These are phyloP conservation scores for Eubucco bourcierii DNA, from an alignment of 2,113 vertebrate genomes.

Conservation along the genomic window DNA sequence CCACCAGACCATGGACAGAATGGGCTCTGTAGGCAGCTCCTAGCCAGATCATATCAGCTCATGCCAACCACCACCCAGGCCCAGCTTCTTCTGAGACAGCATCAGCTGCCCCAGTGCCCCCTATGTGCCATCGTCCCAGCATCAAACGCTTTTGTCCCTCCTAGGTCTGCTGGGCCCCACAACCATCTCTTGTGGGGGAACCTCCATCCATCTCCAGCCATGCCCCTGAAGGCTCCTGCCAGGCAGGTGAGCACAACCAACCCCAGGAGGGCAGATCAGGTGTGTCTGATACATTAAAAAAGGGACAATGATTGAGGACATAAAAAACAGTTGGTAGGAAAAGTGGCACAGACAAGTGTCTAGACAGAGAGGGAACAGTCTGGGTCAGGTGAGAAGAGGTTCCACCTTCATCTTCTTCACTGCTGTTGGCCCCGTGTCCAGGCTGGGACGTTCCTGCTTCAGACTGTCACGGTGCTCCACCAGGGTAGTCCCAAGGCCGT, in stretches of 20 bases:
- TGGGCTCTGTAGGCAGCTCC: rapidly evolving
- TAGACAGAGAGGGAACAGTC: not conserved
- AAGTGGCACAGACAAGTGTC: not conserved
- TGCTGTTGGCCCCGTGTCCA: rapidly evolving
- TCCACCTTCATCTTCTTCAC: slow-evolving; percentile 76
- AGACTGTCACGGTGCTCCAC: not conserved
- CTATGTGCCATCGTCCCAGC: not conserved
- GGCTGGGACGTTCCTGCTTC: slow-evolving; percentile 5
- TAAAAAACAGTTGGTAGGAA: slow-evolving; percentile 59
- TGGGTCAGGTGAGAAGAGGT: slow-evolving; percentile 39
- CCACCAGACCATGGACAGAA: rapidly evolving
- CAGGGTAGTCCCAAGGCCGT: not conserved
- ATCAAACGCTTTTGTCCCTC: not conserved
- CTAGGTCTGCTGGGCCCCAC: not conserved
- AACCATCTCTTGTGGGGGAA: not conserved
- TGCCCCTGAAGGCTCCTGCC: not conserved
- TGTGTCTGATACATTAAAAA: slow-evolving; percentile 60
- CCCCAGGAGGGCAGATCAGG: not conserved
- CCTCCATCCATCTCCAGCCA: not conserved
- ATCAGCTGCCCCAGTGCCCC: not conserved
- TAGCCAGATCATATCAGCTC: not conserved
- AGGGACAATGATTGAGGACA: slow-evolving; percentile 13
- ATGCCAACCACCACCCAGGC: not conserved
- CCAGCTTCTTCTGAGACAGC: not conserved
- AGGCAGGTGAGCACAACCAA: not conserved